Evolutionary conservation across 2,888 invertebrate species (phyloP).

Genomic region (Drosophila nigritarsus): DNA sequence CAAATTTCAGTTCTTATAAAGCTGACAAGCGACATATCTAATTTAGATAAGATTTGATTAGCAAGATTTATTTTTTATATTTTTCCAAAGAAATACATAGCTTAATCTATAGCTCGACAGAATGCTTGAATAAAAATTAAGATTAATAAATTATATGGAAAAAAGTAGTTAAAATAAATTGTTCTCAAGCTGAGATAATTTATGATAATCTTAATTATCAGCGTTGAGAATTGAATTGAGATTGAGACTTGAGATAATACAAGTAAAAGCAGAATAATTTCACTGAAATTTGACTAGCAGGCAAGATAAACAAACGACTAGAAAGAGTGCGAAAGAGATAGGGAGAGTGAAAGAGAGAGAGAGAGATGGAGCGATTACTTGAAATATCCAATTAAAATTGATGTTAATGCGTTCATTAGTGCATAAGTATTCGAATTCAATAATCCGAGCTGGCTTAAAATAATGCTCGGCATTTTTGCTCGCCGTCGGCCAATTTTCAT

Average conservation of each 20-base stretch:
- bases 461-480: not conserved
- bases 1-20: not conserved
- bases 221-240: not conserved
- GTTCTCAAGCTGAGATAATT: no score
- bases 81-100: not conserved
- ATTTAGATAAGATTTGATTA: not conserved
- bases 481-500: not conserved
- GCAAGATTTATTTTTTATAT: not conserved
- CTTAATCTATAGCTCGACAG: not conserved
- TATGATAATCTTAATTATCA: not conserved
- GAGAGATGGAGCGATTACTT: not conserved
- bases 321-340: not conserved
- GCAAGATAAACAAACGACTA: not conserved
- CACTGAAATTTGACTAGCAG: not conserved
- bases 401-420: not conserved
- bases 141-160: not conserved
- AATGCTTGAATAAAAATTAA: not conserved
- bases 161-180: no score
- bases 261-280: not conserved
- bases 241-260: no score
- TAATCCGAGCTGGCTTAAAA: not conserved
- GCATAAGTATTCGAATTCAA: not conserved
- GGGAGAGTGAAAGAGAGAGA: not conserved
- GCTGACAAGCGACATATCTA: no score
- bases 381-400: not conserved